These are phyloP conservation scores for Drosophila orena DNA, from an alignment of 1,140 invertebrate species.

Conservation along the genomic window DNA sequence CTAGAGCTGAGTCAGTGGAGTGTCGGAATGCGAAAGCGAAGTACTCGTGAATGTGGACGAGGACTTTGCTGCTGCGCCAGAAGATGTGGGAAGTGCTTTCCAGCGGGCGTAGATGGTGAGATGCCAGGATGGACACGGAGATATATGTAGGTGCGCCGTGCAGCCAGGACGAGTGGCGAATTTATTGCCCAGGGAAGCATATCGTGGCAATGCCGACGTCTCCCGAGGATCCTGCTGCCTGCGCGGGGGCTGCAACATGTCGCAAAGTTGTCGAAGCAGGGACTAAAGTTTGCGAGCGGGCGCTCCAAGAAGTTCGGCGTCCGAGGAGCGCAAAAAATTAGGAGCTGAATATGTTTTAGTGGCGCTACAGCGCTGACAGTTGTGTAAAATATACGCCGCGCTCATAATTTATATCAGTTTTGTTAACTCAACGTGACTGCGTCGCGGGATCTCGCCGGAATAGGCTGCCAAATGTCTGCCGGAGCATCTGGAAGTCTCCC, in stretches of 20 bases:
- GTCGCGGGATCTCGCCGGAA: conserved; percentile 52
- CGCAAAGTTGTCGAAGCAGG: conserved; percentile 76
- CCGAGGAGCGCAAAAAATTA: conserved; percentile 58
- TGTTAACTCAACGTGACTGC: conserved; percentile 79
- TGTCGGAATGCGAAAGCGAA: conserved; percentile 28
- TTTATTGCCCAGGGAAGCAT: conserved; percentile 81
- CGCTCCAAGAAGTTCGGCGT: conserved; percentile 54
- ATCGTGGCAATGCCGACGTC: conserved; percentile 60
- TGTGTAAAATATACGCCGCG: conserved; percentile 75
- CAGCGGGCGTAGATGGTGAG: conserved; percentile 5
- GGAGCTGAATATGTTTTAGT: conserved; percentile 77
- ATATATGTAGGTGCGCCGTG: conserved; percentile 22
- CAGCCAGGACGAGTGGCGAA: conserved; percentile 50
- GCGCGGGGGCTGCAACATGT: conserved; percentile 70
- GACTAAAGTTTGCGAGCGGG: conserved; percentile 42
- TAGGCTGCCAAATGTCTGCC: conserved; percentile 44
- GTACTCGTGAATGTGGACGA: conserved; percentile 12
- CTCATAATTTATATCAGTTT: conserved; percentile 83
- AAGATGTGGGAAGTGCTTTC: conserved; percentile 13
- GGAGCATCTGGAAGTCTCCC: conserved; percentile 32
- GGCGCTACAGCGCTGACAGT: conserved; percentile 74
- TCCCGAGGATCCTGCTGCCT: conserved; percentile 30
- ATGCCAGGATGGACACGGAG: background rate
- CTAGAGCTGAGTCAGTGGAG: conserved; percentile 12
- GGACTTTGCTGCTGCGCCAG: conserved; percentile 8